Evolutionary conservation across 2,113 vertebrate genomes (phyloP).

Genomic region (Cyanoramphus novaezelandiae): DNA sequence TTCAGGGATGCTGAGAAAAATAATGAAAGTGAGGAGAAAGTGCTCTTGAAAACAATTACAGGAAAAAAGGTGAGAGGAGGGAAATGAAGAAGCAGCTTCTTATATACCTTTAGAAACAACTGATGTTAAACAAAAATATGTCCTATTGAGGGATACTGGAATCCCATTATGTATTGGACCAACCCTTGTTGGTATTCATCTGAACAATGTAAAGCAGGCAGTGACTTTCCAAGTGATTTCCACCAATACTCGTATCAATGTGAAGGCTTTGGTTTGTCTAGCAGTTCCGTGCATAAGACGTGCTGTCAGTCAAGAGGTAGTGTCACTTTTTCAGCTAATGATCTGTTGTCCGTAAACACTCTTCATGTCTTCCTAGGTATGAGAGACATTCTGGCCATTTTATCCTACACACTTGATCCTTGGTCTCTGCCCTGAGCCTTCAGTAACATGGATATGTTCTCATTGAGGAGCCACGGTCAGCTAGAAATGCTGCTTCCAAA

Average conservation of each 20-base stretch:
- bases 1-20: neutral
- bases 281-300: rapidly evolving
- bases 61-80: neutral
- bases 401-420: neutral
- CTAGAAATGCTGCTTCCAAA: neutral
- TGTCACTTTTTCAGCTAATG: neutral
- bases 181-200: neutral
- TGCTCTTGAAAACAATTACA: neutral
- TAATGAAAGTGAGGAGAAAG: neutral
- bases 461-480: neutral
- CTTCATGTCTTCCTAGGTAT: neutral
- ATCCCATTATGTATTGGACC: neutral
- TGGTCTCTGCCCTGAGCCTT: neutral
- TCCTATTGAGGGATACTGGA: neutral
- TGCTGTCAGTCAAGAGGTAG: neutral
- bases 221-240: neutral
- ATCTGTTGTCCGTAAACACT: neutral
- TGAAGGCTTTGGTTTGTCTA: neutral
- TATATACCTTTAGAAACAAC: neutral
- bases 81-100: neutral
- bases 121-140: neutral
- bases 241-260: rapidly evolving
- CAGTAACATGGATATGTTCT: neutral
- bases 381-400: neutral
- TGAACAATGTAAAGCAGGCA: neutral